Conservation (phyloP, 2,113 vertebrate genomes). For the Tragulus kanchil region DNA sequence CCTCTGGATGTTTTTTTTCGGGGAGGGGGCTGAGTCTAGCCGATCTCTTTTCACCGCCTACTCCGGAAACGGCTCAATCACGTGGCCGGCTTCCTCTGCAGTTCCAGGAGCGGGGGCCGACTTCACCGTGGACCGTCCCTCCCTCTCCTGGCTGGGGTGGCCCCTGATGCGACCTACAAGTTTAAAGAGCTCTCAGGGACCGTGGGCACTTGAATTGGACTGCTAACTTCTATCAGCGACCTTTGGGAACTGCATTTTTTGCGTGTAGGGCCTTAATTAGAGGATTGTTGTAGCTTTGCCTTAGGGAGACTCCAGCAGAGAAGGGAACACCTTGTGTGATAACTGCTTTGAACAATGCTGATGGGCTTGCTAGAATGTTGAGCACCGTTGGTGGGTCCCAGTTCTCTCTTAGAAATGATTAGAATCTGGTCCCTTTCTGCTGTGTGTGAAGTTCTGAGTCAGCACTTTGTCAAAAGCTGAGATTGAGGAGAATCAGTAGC, state of each 20-base stretch:
- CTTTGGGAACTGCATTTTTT: background rate
- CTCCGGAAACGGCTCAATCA: conserved; percentile 79
- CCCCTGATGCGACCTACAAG: background rate
- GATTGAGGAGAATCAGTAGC: background rate
- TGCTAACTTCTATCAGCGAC: background rate
- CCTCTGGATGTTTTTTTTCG: background rate
- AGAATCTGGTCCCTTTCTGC: accelerated
- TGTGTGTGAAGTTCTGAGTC: background rate
- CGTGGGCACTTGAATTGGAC: background rate
- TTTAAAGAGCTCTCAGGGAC: background rate
- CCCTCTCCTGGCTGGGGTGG: background rate
- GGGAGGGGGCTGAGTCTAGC: background rate
- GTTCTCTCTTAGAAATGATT: background rate
- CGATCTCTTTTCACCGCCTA: conserved; percentile 1
- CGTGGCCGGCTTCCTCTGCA: conserved; percentile 79
- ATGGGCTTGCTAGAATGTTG: background rate
- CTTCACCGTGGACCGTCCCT: background rate
- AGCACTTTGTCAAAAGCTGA: background rate
- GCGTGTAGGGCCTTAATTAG: background rate
- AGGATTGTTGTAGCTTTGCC: background rate
- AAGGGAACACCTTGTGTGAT: background rate
- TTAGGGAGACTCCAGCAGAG: background rate
- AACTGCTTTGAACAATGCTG: background rate
- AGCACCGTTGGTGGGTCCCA: background rate
- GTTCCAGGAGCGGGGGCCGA: conserved; percentile 32